Conservation (phyloP, 2,113 vertebrate genomes). For the Callopanchax toddi region DNA sequence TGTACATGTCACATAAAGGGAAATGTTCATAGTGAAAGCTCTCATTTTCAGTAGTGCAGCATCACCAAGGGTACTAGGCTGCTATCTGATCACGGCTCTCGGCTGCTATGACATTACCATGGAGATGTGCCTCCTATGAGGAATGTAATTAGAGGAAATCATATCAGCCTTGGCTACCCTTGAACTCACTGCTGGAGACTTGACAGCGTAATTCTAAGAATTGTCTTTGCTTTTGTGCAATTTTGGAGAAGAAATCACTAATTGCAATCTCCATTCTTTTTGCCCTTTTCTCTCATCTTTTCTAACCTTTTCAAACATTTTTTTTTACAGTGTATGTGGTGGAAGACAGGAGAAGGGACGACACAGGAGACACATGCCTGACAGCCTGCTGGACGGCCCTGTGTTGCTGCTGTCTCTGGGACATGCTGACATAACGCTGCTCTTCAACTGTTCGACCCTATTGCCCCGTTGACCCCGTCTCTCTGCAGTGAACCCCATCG, state of each 20-base stretch:
- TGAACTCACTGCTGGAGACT: constrained; percentile 29
- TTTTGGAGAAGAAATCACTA: constrained; percentile 18
- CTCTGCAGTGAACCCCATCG: background rate
- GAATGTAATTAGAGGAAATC: constrained; percentile 49
- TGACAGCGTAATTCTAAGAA: constrained; percentile 4
- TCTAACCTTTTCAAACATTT: background rate
- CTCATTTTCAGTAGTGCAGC: constrained; percentile 8
- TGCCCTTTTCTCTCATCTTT: background rate
- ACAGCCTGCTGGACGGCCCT: constrained; percentile 95
- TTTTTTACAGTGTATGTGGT: constrained; percentile 88
- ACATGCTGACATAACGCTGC: constrained; percentile 89
- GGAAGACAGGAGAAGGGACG: constrained; percentile 87
- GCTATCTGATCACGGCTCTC: constrained; percentile 20
- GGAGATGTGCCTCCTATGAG: constrained; percentile 43
- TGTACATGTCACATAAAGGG: constrained; percentile 1
- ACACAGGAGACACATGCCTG: constrained; percentile 87
- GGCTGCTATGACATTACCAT: constrained; percentile 44
- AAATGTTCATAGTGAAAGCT: background rate
- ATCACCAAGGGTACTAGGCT: constrained; percentile 6
- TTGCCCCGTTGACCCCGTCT: constrained; percentile 41
- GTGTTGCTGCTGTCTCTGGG: constrained; percentile 97
- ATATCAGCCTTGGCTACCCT: constrained; percentile 32
- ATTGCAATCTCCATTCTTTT: constrained; percentile 20
- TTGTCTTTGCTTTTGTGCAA: constrained; percentile 6
- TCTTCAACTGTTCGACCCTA: constrained; percentile 19